Evolutionary conservation across 2,113 vertebrate species (phyloP), one percentile per base, ranked within the genome.

Genomic region (Perccottus glenii): DNA sequence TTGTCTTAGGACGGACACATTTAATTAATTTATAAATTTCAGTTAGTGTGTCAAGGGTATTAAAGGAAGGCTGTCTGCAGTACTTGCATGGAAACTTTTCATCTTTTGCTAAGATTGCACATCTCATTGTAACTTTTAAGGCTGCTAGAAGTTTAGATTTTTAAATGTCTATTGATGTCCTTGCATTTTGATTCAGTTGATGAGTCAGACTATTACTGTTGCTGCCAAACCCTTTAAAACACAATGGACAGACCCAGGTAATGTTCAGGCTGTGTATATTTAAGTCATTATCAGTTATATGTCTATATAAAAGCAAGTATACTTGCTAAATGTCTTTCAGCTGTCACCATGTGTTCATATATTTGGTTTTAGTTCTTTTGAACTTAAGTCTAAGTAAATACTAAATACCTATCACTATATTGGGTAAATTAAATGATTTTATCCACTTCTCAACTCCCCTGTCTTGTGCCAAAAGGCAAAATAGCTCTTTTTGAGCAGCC

Each of bases 401-500:
- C 32, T 58, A 53, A 53, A 11, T 19, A 49, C 19, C 38, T 62
- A 8, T 33, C 67, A 67, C 64, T 35, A 60, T 35, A 60, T 76
- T 47, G 64, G 51, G 44, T 75, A 38, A 42, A 48, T 63, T n/a
- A 79, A 12, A 44, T 48, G 52, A 42, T 9, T 70, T 69, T 48
- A 38, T 49, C 59, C 43, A 50, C 27, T 57, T 59, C 44, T 32
- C n/a, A 67, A 11, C 43, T 14, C 43, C 15, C 44, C 59, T 27
- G 56, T 69, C 46, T 78, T 66, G 86, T 87, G 86, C 85, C 88
- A 88, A 86, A 86, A 85, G 47, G 71, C 45, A 70, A 65, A 60
- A 38, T 57, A 56, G 73, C 66, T 72, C 51, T 53, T 6, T 35
- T 12, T 14, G 51, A 12, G 44, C 5, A 46, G 44, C 9, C 44